These are phyloP conservation scores for Actias luna DNA, from an alignment of 2,888 invertebrate genomes.

Conservation along the genomic window DNA sequence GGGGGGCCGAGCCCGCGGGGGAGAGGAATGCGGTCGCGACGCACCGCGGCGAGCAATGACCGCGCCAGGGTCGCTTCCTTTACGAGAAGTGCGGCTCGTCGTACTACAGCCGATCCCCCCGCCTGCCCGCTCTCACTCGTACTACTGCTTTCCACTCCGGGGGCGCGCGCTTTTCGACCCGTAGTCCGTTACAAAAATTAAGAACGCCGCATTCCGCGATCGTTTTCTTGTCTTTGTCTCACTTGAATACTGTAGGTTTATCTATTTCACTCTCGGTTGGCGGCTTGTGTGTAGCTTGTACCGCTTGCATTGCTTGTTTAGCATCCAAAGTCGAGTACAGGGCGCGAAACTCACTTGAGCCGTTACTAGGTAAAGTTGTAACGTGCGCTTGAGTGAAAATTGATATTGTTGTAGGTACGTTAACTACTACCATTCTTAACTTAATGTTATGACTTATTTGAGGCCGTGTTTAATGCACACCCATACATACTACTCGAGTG, in stretches of 20 bases:
- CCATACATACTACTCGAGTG: neutral
- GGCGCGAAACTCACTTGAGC: slow-evolving; percentile 46
- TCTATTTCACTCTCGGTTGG: slow-evolving; percentile 25
- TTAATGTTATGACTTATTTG: slow-evolving; percentile 1
- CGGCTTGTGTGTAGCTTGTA: slow-evolving; percentile 26
- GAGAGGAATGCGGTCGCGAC: slow-evolving; percentile 79
- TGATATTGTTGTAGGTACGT: slow-evolving; percentile 4
- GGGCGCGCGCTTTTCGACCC: slow-evolving; percentile 76
- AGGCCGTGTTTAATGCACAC: neutral
- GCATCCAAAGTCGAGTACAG: slow-evolving; percentile 34
- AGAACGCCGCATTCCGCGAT: slow-evolving; percentile 78
- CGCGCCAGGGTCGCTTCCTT: slow-evolving; percentile 82
- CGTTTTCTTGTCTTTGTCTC: slow-evolving; percentile 58
- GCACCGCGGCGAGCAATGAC: slow-evolving; percentile 81
- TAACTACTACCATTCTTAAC: slow-evolving; percentile 2
- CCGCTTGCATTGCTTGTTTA: slow-evolving; percentile 29
- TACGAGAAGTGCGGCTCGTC: slow-evolving; percentile 78
- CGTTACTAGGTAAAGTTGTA: slow-evolving; percentile 32
- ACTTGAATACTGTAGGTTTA: slow-evolving; percentile 34
- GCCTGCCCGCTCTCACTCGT: slow-evolving; percentile 51
- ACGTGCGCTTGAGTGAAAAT: slow-evolving; percentile 25
- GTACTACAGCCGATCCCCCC: slow-evolving; percentile 70
- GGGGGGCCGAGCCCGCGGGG: slow-evolving; percentile 60
- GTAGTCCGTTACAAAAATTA: slow-evolving; percentile 80
- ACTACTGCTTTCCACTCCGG: slow-evolving; percentile 66